A percentile compares a stretch with the other conserved stretches of the same genome.
These are phyloP conservation scores for Antechinus stuartii DNA, from an alignment of 2,113 vertebrate species.

Conservation along the genomic window DNA sequence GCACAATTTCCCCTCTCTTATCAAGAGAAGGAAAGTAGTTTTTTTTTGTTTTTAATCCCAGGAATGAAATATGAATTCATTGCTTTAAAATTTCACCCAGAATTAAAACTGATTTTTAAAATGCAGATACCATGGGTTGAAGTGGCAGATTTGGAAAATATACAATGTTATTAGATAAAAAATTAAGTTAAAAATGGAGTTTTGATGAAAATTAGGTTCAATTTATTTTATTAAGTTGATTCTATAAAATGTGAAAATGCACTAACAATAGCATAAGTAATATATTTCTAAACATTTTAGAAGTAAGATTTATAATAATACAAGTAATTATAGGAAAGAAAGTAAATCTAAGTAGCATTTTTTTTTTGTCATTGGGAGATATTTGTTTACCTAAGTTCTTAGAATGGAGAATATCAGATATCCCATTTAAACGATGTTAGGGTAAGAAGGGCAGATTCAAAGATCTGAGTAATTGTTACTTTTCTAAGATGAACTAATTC, in stretches of 20 bases:
- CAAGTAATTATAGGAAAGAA: background rate
- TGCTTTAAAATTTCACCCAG: slow-evolving; percentile 11
- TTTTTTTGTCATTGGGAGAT: background rate
- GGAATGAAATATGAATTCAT: slow-evolving; percentile 23
- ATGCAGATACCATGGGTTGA: background rate
- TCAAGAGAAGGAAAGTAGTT: background rate
- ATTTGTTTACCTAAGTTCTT: background rate
- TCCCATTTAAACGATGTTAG: background rate
- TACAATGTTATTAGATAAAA: background rate
- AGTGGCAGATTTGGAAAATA: slow-evolving; percentile 29
- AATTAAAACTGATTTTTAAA: slow-evolving; percentile 17
- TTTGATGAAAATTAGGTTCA: slow-evolving; percentile 34
- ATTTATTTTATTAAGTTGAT: slow-evolving; percentile 15
- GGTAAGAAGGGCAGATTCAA: background rate
- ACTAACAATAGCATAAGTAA: slow-evolving; percentile 2
- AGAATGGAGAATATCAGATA: slow-evolving; percentile 1
- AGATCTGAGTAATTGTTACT: background rate
- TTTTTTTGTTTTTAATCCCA: slow-evolving; percentile 10
- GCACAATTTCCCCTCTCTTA: background rate
- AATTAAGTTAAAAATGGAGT: background rate
- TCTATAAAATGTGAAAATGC: slow-evolving; percentile 21
- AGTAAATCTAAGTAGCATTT: background rate
- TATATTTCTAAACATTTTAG: background rate
- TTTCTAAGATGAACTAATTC: background rate
- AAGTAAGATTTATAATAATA: slow-evolving; percentile 41